A percentile compares a stretch with the other conserved stretches of the same genome.
phyloP scores from a whole-genome alignment of 1,140 invertebrate genomes.

The Meloidogyne exigua region DNA sequence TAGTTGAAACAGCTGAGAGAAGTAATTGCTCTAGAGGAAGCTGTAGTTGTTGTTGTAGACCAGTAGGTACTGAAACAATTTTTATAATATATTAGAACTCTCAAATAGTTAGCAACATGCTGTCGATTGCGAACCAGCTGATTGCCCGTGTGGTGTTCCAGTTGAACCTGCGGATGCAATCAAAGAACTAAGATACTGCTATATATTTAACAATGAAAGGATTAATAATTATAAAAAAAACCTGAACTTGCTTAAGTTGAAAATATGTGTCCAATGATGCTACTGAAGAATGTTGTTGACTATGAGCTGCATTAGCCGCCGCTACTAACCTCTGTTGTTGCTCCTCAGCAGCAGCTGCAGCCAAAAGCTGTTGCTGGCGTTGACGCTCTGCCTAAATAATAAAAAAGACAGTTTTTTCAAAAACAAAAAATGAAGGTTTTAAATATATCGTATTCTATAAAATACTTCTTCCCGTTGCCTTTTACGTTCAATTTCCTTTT shows the following conservation, averaged over 20 bases:
- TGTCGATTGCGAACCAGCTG: neutral
- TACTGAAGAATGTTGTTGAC: neutral
- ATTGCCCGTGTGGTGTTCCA: neutral
- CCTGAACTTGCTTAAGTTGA: constrained; percentile 4
- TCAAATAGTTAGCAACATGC: too few species aligned
- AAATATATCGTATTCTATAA: neutral
- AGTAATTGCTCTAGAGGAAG: neutral
- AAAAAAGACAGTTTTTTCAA: neutral
- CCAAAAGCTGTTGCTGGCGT: neutral
- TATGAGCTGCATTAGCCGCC: constrained; percentile 15
- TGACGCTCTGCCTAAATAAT: neutral
- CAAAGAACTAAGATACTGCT: constrained; percentile 18
- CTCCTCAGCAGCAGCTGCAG: constrained; percentile 8
- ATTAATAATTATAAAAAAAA: neutral
- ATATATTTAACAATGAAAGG: neutral
- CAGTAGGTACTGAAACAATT: neutral
- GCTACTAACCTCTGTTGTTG: constrained; percentile 11
- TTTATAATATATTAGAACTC: too few species aligned
- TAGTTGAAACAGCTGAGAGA: neutral
- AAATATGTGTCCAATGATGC: constrained; percentile 12
- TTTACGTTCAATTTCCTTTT: constrained; percentile 22
- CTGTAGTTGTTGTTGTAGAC: neutral
- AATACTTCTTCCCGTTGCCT: constrained; percentile 21
- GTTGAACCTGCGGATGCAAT: neutral
- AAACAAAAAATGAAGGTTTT: neutral